These are phyloP conservation scores for Drosophila varians DNA, from an alignment of 1,140 invertebrate genomes.

Conservation along the genomic window DNA sequence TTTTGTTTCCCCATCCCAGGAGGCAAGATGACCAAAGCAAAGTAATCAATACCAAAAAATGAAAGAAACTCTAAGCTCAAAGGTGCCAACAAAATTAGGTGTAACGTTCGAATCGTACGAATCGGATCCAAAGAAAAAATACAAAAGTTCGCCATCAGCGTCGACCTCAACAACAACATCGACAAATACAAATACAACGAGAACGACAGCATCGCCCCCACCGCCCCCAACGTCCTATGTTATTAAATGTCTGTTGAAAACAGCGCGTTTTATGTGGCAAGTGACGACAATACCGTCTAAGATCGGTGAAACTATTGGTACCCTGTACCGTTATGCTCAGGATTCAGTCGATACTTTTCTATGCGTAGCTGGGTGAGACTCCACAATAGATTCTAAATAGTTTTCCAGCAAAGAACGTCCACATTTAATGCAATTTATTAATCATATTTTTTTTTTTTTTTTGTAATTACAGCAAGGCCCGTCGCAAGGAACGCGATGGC, in stretches of 20 bases:
- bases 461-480: conserved; percentile 92
- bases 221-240: conserved; percentile 60
- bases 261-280: conserved; percentile 83
- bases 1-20: neutral
- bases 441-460: conserved; percentile 5
- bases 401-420: neutral
- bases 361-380: conserved; percentile 82
- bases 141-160: conserved; percentile 17
- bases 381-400: neutral
- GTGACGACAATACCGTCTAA: conserved; percentile 80
- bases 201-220: conserved; percentile 11
- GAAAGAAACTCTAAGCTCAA: conserved; percentile 69
- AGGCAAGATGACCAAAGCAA: conserved; percentile 51
- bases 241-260: conserved; percentile 80
- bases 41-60: conserved; percentile 68
- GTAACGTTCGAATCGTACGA: conserved; percentile 38
- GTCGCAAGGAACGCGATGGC: conserved; percentile 97
- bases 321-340: conserved; percentile 80
- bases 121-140: conserved; percentile 30
- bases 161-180: conserved; percentile 19
- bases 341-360: conserved; percentile 79
- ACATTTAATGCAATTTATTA: neutral
- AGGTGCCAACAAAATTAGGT: conserved; percentile 58
- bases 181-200: conserved; percentile 15
- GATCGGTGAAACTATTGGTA: conserved; percentile 81